Base-by-base conservation (phyloP, 2,888 invertebrate species). In the Rhopalosiphum nymphaeae region DNA sequence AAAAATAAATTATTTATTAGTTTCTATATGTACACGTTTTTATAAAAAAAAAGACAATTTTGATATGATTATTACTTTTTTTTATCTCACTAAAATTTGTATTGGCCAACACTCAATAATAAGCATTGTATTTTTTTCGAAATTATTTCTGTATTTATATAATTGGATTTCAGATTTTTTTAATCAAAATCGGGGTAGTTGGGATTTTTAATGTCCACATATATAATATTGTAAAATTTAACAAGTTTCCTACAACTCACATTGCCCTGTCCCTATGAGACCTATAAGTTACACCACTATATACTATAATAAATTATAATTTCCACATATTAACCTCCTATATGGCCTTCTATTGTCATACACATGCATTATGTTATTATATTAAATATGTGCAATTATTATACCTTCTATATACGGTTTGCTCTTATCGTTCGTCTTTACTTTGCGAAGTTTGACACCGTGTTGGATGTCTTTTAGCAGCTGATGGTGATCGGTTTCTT, bases 361-460 rank as follows among this genome's bases (percentile, higher is more conserved):
- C 25, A 86, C 46, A n/a, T 67, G 13, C 36, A 86, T 44, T 13
- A 26, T 85, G 3, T 44, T 84, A 29, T 29, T 46, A 86, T n/a
- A 46, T 44, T 26, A 46, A 46, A 46, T 46, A 46, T 44, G 46
- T 49, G 36, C 5, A 86, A 86, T 49, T 85, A 85, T 78, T 36
- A 95, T 95, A 94, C 98, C 98, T 95, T 97, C 97, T 95, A 98
- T 96, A 95, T 98, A 97, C 4, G 98, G 98, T 96, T 97, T 98
- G 96, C 98, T 98, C 95, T 98, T 97, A 95, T 98, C 98, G 95
- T 98, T 98, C 11, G 97, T 97, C 96, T 97, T 97, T 0, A 97
- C 97, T 95, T 97, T 97, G 95, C 98, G 98, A 95, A 98, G 96
- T 95, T 96, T 97, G 0, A 98, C 96, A 92, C 98, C 98, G 94